These are phyloP conservation scores for Myotis davidii DNA, from an alignment of 2,113 vertebrate genomes.

Conservation along the genomic window DNA sequence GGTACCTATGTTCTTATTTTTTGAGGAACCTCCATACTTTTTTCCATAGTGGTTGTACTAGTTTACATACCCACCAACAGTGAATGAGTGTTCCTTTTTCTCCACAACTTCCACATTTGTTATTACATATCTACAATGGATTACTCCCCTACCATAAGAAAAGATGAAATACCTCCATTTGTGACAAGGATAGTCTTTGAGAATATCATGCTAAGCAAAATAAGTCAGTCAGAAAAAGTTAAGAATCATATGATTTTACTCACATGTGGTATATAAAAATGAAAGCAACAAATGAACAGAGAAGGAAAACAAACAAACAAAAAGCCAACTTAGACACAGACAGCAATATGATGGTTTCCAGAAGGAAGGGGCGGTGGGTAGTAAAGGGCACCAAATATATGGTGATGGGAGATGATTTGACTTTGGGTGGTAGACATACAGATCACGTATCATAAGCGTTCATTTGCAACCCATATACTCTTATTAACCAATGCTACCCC, in stretches of 20 bases:
- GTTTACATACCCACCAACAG: neutral
- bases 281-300: neutral
- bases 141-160: neutral
- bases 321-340: neutral
- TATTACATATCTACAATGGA: neutral
- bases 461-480: neutral
- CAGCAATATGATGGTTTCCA: neutral
- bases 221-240: neutral
- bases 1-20: neutral
- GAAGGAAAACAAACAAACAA: neutral
- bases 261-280: neutral
- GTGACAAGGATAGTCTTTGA: neutral
- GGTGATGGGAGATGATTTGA: neutral
- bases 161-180: neutral
- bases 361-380: neutral
- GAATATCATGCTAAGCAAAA: neutral
- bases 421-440: neutral
- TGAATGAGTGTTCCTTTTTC: neutral
- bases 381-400: neutral
- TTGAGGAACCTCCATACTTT: neutral
- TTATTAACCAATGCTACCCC: neutral
- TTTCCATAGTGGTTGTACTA: neutral
- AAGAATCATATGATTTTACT: neutral
- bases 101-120: neutral
- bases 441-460: neutral